Percentiles rank a stretch among this genome's conserved stretches.
These are phyloP conservation scores for Malaclemys terrapin DNA, from an alignment of 2,113 vertebrate species.

Conservation along the genomic window DNA sequence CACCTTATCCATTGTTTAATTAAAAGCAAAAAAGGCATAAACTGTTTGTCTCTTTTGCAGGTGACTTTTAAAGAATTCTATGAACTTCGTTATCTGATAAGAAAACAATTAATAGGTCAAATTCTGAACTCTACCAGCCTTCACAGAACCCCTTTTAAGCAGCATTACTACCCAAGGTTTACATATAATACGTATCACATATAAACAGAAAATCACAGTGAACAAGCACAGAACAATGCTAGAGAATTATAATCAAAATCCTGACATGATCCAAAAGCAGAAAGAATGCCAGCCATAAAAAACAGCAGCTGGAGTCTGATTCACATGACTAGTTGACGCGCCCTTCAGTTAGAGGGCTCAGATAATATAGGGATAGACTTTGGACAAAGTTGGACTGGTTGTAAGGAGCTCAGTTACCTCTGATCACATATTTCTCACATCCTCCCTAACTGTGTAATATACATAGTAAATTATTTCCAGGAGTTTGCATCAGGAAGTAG, in stretches of 20 bases:
- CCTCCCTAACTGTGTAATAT: background rate
- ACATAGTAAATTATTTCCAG: background rate
- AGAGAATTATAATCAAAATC: constrained; percentile 29
- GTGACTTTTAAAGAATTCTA: background rate
- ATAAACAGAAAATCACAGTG: constrained; percentile 5
- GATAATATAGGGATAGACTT: constrained; percentile 37
- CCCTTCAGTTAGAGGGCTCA: background rate
- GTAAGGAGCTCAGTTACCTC: background rate
- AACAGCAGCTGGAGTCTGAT: constrained; percentile 25
- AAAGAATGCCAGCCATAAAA: constrained; percentile 42
- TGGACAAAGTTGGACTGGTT: background rate
- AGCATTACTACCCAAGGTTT: constrained; percentile 39
- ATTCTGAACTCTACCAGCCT: constrained; percentile 29
- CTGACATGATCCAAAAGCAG: constrained; percentile 32
- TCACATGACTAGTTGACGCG: constrained; percentile 18
- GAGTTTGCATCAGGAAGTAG: background rate
- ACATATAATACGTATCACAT: constrained; percentile 59
- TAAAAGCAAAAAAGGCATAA: constrained; percentile 9
- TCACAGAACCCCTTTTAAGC: constrained; percentile 47
- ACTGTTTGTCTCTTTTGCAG: background rate
- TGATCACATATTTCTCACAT: background rate
- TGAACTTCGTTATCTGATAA: background rate
- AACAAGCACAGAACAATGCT: constrained; percentile 42
- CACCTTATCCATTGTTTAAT: constrained; percentile 56
- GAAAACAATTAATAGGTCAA: constrained; percentile 50